These are phyloP conservation scores for Aldabrachelys gigantea DNA, from an alignment of 2,113 vertebrate species.

Conservation along the genomic window DNA sequence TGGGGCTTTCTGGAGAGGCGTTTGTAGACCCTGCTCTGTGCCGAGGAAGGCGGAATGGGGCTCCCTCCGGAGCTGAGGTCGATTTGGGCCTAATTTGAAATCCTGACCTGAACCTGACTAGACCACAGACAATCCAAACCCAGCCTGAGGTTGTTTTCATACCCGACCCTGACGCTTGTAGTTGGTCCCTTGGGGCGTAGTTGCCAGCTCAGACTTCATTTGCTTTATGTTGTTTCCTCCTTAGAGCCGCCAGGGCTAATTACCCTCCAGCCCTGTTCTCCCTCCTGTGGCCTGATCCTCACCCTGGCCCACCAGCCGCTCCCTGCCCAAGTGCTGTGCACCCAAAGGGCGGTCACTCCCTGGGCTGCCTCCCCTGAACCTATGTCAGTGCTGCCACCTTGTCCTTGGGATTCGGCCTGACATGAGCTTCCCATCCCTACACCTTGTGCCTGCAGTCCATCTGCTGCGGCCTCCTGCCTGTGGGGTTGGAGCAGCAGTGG, in stretches of 20 bases:
- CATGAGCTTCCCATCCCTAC: too few species aligned
- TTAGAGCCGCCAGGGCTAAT: background rate
- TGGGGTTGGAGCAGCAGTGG: too few species aligned
- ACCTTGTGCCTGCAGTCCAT: too few species aligned
- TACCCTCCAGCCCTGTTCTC: background rate
- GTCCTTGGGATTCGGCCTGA: too few species aligned
- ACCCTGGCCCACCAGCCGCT: too few species aligned
- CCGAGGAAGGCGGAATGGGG: background rate
- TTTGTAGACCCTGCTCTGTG: background rate
- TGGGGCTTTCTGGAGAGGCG: background rate
- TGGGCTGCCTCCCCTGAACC: too few species aligned
- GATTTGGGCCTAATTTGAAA: background rate
- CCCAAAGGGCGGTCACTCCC: too few species aligned
- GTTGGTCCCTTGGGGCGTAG: background rate
- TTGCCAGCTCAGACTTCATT: background rate
- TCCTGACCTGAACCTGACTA: background rate
- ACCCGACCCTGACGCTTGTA: background rate
- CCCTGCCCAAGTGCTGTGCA: too few species aligned
- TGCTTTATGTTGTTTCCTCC: background rate
- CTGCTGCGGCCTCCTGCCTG: too few species aligned
- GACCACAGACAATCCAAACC: background rate
- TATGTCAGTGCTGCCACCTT: too few species aligned
- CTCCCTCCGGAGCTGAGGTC: background rate
- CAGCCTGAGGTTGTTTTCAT: background rate
- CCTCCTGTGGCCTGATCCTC: background rate